Evolutionary conservation across 2,113 vertebrate genomes (phyloP).

Genomic region (Centropristis striata): DNA sequence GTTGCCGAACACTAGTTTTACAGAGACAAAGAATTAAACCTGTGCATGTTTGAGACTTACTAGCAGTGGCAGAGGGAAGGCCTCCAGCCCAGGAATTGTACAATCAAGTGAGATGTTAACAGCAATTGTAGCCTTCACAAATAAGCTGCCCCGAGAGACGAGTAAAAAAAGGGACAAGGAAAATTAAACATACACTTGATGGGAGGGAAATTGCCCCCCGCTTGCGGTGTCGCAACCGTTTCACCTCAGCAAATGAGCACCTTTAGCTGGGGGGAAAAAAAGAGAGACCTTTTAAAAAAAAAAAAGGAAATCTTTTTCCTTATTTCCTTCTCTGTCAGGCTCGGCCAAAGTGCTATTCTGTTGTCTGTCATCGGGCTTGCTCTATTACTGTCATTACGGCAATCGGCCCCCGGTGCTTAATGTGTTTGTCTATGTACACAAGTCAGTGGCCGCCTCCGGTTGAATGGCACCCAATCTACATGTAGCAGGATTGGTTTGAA

Average conservation of each 20-base stretch:
- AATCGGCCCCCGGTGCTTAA: conserved; percentile 73
- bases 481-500: conserved; percentile 69
- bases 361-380: conserved; percentile 70
- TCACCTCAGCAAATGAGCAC: conserved; percentile 85
- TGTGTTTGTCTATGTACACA: conserved; percentile 82
- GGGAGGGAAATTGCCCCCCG: conserved; percentile 80
- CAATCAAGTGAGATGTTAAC: conserved; percentile 81
- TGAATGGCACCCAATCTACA: conserved; percentile 88
- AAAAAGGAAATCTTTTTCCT: conserved; percentile 65
- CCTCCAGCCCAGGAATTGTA: conserved; percentile 47
- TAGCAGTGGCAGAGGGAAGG: conserved; percentile 19
- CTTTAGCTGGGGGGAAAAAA: conserved; percentile 63
- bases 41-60: conserved; percentile 26
- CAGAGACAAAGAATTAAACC: conserved; percentile 16
- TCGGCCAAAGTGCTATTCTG: conserved; percentile 73
- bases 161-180: conserved; percentile 48
- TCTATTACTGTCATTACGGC: conserved; percentile 84
- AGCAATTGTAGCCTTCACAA: conserved; percentile 77
- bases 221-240: conserved; percentile 66
- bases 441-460: conserved; percentile 28
- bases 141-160: conserved; percentile 43
- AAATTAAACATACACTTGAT: conserved; percentile 83
- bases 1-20: not conserved
- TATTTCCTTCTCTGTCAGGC: conserved; percentile 83
- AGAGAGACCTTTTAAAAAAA: conserved; percentile 21